Evolutionary conservation across 1,140 invertebrate genomes (phyloP).

Genomic region (Eufriesea mexicana): DNA sequence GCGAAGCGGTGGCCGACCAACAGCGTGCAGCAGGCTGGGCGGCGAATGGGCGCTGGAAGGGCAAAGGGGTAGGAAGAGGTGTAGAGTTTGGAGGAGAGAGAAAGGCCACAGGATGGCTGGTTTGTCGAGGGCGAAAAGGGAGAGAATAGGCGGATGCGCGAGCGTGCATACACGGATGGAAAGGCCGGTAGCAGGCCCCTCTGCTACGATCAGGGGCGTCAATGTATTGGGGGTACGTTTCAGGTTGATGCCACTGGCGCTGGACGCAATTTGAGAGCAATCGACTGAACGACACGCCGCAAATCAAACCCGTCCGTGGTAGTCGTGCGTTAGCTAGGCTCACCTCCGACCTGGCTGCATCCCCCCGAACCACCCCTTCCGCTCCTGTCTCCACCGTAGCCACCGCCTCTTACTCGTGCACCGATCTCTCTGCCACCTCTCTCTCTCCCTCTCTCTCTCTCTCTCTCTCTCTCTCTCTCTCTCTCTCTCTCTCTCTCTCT

Average conservation of each 20-base stretch:
- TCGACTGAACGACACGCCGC: conserved; percentile 81
- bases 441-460: neutral
- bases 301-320: conserved; percentile 77
- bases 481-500: neutral
- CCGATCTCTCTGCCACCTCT: conserved; percentile 1
- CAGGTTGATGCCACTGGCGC: conserved; percentile 69
- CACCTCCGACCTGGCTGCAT: conserved; percentile 33
- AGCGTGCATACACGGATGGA: conserved; percentile 25
- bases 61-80: neutral
- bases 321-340: conserved; percentile 51
- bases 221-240: conserved; percentile 58
- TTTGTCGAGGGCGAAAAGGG: conserved; percentile 15
- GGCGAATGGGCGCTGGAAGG: neutral
- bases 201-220: conserved; percentile 25
- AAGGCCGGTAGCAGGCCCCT: conserved; percentile 12
- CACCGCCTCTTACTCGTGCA: neutral
- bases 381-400: neutral
- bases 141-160: conserved; percentile 27
- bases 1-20: conserved; percentile 45
- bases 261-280: conserved; percentile 80
- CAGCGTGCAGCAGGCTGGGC: neutral
- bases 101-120: neutral
- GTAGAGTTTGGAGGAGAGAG: neutral
- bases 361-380: neutral
- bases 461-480: neutral